Percentiles rank a stretch among this genome's conserved stretches.
phyloP scores from a whole-genome alignment of 2,888 invertebrate species.

The Muscina levida region DNA sequence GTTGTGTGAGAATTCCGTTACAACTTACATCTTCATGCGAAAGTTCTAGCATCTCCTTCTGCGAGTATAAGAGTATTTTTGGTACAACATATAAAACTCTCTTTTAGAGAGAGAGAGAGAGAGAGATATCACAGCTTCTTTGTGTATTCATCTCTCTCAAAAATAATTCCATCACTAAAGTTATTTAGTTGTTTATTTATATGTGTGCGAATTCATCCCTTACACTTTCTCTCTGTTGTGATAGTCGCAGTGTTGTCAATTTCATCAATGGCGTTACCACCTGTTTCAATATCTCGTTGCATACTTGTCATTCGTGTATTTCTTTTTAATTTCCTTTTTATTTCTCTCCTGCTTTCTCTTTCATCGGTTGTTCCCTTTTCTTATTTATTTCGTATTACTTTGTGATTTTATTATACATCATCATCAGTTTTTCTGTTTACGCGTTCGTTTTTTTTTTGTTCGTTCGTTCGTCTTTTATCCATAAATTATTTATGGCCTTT shows the following conservation, averaged over 20 bases:
- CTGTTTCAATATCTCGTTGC: constrained; percentile 9
- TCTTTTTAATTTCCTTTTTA: neutral
- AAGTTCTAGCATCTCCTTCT: too few species aligned
- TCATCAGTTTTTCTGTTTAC: constrained; percentile 18
- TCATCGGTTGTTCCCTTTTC: neutral
- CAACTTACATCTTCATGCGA: too few species aligned
- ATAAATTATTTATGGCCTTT: too few species aligned
- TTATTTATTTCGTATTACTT: neutral
- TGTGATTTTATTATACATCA: neutral
- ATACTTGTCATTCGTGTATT: neutral
- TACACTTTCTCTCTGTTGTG: neutral
- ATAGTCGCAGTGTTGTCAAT: neutral
- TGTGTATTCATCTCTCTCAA: constrained; percentile 1
- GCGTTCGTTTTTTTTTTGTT: constrained; percentile 18
- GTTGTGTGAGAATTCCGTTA: too few species aligned
- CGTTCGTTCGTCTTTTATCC: too few species aligned
- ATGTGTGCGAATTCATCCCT: neutral
- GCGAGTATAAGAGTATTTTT: too few species aligned
- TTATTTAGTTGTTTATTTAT: neutral
- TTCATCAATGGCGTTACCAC: constrained; percentile 10
- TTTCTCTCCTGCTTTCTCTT: neutral
- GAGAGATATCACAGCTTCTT: neutral
- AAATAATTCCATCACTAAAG: too few species aligned
- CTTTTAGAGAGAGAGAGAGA: too few species aligned
- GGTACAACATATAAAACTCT: too few species aligned